These are phyloP conservation scores for Mormyrus lacerda DNA, from an alignment of 2,113 vertebrate genomes.

Conservation along the genomic window DNA sequence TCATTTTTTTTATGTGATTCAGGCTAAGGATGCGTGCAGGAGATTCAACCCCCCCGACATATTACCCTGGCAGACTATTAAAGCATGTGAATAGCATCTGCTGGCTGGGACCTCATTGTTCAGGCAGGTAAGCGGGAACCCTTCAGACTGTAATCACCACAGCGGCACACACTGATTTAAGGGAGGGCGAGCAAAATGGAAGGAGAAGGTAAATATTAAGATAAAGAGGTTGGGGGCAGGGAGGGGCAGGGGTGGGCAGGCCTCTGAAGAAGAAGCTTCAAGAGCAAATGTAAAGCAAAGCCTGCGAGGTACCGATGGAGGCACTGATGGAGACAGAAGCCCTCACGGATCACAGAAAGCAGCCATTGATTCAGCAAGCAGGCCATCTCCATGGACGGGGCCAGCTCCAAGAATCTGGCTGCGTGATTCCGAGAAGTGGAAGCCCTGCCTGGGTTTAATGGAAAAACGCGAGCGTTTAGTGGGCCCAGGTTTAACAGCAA, in stretches of 20 bases:
- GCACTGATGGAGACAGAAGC: conserved; percentile 25
- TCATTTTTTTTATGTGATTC: conserved; percentile 29
- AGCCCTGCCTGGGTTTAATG: neutral
- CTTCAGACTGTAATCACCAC: conserved; percentile 65
- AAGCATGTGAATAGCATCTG: conserved; percentile 60
- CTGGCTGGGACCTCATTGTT: conserved; percentile 64
- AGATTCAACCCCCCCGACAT: conserved; percentile 36
- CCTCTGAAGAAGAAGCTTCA: conserved; percentile 28
- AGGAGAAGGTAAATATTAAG: conserved; percentile 55
- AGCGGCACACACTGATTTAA: conserved; percentile 41
- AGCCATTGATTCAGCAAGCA: neutral
- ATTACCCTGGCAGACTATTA: conserved; percentile 62
- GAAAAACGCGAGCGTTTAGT: neutral
- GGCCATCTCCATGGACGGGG: neutral
- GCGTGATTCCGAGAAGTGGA: neutral
- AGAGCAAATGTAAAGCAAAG: conserved; percentile 33
- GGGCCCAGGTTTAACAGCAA: neutral
- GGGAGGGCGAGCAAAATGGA: conserved; percentile 49
- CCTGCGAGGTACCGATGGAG: conserved; percentile 18
- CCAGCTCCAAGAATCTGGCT: neutral
- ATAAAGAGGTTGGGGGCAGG: conserved; percentile 39
- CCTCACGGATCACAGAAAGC: neutral
- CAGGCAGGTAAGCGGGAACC: conserved; percentile 64
- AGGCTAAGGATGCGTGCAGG: conserved; percentile 32
- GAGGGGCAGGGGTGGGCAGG: conserved; percentile 28